Evolutionary conservation across 2,888 invertebrate species (phyloP), one percentile per base, ranked within the genome.

Genomic region (Creontiades dilutus): DNA sequence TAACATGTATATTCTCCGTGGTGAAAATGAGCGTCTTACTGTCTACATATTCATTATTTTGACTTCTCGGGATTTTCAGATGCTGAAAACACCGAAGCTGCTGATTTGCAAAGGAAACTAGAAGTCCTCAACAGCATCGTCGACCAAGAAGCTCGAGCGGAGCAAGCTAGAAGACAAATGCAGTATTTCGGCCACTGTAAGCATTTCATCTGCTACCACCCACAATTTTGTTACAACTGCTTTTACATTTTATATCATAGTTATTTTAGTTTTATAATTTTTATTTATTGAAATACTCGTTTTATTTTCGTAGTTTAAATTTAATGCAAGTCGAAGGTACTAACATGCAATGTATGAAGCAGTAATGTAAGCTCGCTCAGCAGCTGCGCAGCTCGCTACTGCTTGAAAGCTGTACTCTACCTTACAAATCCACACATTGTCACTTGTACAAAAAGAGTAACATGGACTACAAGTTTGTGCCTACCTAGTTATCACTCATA

Each of bases 71-170:
- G 23, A 27, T 68, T 89, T 61, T 84, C 89, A 97, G 98, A 98
- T 94, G 95, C 97, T 92, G 97, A 97, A 93, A 97, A 97, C 93
- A 96, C 96, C 92, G 96, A 96, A 93, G 97, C 97, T 81, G 96
- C 96, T 91, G 98, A 98, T 93, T 95, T 98, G 92, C 98, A 98
- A 94, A 95, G 97, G 93, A 98, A 98, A 94, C 94, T 98, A 93
- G 98, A 98, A 94, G 95, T 97, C 94, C 95, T 98, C 93, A 98
- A 98, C 94, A 97, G 96, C 92, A 96, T 97, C 93, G 96, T 98
- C 95, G 97, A 97, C 94, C 97, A 97, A 93, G 98, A 98, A 93
- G 94, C 95, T 84, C 94, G 96, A 91, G 96, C 95, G 89, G 96
- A 96, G 93, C 96, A 97, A 93, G 96, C 96, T 90, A 94, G 96